Percentiles rank a stretch among this genome's conserved stretches.
Conservation (phyloP, 2,113 vertebrate genomes). For the Nipponia nippon region DNA sequence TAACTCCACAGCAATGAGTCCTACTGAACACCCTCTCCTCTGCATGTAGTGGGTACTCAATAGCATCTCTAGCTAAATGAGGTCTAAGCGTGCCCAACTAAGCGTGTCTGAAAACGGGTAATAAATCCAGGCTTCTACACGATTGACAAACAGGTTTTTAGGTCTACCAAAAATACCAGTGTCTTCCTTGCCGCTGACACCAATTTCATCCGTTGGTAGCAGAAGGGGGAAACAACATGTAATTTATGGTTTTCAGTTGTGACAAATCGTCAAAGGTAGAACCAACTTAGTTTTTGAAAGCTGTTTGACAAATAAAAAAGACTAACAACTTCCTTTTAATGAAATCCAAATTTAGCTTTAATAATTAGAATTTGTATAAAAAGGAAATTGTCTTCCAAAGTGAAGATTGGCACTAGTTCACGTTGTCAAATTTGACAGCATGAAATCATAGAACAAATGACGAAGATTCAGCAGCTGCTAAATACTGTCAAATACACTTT, state of each 20-base stretch:
- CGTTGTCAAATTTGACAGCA: conserved; percentile 58
- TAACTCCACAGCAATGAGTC: neutral
- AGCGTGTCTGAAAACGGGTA: neutral
- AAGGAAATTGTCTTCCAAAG: conserved; percentile 56
- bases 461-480: conserved; percentile 32
- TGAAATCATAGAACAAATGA: conserved; percentile 41
- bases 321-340: conserved; percentile 32
- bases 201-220: neutral
- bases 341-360: conserved; percentile 52
- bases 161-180: neutral
- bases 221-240: neutral
- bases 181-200: neutral
- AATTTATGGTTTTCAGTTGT: neutral
- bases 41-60: neutral
- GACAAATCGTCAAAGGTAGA: conserved; percentile 54
- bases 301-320: conserved; percentile 19
- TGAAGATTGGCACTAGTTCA: conserved; percentile 22
- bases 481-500: conserved; percentile 47
- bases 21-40: neutral
- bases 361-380: conserved; percentile 52
- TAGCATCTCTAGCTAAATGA: neutral
- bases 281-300: conserved; percentile 23
- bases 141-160: neutral
- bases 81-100: neutral
- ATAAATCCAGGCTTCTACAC: neutral